Conservation (phyloP, 2,797 vertebrate species). For the Allobates femoralis region DNA sequence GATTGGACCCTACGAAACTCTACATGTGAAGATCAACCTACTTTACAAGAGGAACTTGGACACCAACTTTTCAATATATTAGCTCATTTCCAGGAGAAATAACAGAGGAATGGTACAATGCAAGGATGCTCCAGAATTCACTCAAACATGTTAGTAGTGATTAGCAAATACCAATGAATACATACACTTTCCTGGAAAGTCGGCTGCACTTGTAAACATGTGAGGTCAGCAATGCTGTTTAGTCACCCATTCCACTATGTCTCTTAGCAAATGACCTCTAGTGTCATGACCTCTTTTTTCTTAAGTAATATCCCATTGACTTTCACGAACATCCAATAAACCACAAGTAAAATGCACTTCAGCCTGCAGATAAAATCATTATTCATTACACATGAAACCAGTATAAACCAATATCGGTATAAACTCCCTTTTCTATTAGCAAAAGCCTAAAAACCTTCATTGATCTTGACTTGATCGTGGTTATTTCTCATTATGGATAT, state of each 20-base stretch:
- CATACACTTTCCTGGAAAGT: background rate
- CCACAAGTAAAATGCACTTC: constrained; percentile 25
- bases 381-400: constrained; percentile 4
- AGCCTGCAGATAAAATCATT: constrained; percentile 15
- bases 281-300: background rate
- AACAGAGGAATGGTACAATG: too few species aligned
- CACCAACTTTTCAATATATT: too few species aligned
- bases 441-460: constrained; percentile 17
- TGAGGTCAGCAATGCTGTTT: background rate
- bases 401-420: constrained; percentile 1
- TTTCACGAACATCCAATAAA: background rate
- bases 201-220: background rate
- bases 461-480: constrained; percentile 54
- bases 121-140: too few species aligned
- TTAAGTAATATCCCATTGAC: constrained; percentile 3
- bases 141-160: too few species aligned
- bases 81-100: too few species aligned
- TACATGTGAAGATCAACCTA: too few species aligned
- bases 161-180: background rate
- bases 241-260: background rate
- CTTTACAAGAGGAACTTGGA: too few species aligned
- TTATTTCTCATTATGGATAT: constrained; percentile 58
- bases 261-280: background rate
- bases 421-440: constrained; percentile 20
- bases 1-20: too few species aligned